Evolutionary conservation across 2,113 vertebrate species (phyloP).

Genomic region (Desmodus rotundus): DNA sequence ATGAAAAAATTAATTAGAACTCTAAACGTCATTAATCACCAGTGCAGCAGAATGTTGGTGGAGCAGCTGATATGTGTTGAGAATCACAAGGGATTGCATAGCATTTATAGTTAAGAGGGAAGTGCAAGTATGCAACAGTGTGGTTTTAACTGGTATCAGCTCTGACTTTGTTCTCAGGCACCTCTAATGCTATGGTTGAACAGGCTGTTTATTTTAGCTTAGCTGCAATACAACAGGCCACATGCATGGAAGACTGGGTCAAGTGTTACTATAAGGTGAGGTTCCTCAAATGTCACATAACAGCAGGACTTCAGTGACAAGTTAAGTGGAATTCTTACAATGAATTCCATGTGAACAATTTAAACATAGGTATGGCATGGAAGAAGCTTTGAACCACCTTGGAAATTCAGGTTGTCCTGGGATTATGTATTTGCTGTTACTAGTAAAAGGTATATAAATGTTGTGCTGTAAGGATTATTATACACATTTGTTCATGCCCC

Average conservation of each 20-base stretch:
- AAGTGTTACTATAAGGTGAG: constrained; percentile 59
- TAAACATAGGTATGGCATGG: constrained; percentile 21
- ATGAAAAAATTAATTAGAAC: constrained; percentile 80
- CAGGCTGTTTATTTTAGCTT: constrained; percentile 67
- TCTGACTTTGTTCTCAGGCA: constrained; percentile 59
- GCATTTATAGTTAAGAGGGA: constrained; percentile 53
- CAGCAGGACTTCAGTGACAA: constrained; percentile 59
- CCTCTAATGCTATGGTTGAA: background rate
- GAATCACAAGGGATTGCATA: constrained; percentile 60
- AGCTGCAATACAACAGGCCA: constrained; percentile 45
- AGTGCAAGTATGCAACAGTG: constrained; percentile 59
- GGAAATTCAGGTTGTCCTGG: constrained; percentile 45
- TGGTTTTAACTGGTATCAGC: constrained; percentile 67
- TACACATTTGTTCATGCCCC: constrained; percentile 72
- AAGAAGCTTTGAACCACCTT: constrained; percentile 28
- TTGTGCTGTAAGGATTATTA: constrained; percentile 72
- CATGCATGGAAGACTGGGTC: constrained; percentile 50
- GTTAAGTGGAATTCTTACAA: constrained; percentile 25
- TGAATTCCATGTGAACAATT: constrained; percentile 33
- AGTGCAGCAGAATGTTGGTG: constrained; percentile 62
- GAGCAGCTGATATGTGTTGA: constrained; percentile 67
- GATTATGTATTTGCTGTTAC: constrained; percentile 49
- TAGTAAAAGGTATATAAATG: constrained; percentile 67
- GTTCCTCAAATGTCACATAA: constrained; percentile 68
- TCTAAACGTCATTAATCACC: constrained; percentile 79